Conservation (phyloP, 1,140 invertebrate genomes). For the Carposina sasakii region DNA sequence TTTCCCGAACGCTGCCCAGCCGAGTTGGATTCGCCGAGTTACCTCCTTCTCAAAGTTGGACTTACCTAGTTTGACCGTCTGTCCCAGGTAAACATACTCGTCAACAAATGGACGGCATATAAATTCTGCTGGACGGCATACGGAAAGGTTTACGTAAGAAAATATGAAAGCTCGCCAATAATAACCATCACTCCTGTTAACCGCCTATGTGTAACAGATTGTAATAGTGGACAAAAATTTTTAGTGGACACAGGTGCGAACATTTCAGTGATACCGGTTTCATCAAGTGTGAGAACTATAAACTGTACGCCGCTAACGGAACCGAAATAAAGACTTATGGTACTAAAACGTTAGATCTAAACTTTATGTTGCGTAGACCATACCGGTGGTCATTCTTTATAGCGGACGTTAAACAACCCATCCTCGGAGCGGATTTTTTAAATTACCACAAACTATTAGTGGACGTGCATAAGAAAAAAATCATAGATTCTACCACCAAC, state of each 20-base stretch:
- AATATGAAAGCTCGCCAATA: too few relatives aligned
- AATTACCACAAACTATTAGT: conserved; percentile 32
- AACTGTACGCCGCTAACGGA: conserved; percentile 5
- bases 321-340: conserved; percentile 36
- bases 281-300: background rate
- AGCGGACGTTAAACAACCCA: conserved; percentile 5
- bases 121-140: too few relatives aligned
- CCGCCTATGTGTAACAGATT: background rate
- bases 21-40: too few relatives aligned
- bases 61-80: too few relatives aligned
- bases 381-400: conserved; percentile 43
- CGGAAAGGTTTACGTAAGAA: too few relatives aligned
- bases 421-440: conserved; percentile 46
- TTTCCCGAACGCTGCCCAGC: too few relatives aligned
- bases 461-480: conserved; percentile 26
- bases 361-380: conserved; percentile 27
- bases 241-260: background rate
- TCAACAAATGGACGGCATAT: too few relatives aligned
- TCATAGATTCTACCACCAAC: conserved; percentile 30
- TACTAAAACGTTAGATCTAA: conserved; percentile 14
- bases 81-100: too few relatives aligned
- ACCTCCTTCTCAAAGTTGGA: too few relatives aligned
- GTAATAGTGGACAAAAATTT: background rate
- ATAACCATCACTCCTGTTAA: too few relatives aligned
- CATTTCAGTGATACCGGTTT: background rate